Conservation (phyloP, 2,888 invertebrate genomes). For the Terebella lapidaria region DNA sequence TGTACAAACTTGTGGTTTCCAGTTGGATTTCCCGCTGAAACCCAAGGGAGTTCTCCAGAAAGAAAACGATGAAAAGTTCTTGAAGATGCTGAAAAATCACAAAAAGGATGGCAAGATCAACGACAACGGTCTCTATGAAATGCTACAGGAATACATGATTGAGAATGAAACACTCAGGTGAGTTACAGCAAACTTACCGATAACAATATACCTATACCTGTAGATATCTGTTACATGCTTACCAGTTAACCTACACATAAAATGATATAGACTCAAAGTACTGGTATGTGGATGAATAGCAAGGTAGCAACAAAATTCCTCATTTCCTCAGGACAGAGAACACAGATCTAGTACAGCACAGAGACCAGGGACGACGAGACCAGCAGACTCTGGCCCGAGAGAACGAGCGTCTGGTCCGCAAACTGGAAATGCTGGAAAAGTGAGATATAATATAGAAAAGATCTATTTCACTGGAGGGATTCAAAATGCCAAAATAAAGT, state of each 20-base stretch:
- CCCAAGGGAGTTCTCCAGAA: slow-evolving; percentile 44
- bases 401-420: slow-evolving; percentile 80
- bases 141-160: slow-evolving; percentile 76
- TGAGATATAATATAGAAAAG: no score
- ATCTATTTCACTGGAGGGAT: no score
- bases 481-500: no score
- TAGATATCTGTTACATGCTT: no score
- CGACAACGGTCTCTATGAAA: slow-evolving; percentile 67
- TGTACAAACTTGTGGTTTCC: no score
- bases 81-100: slow-evolving; percentile 28
- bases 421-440: slow-evolving; percentile 61
- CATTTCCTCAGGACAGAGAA: slow-evolving; percentile 72
- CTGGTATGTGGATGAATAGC: no score
- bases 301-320: no score
- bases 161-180: slow-evolving; percentile 55
- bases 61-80: slow-evolving; percentile 44
- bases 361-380: slow-evolving; percentile 77
- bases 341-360: slow-evolving; percentile 70
- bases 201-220: no score
- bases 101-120: slow-evolving; percentile 34
- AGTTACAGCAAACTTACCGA: neutral
- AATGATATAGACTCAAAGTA: no score
- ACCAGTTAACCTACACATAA: no score
- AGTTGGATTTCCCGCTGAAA: slow-evolving; percentile 48
- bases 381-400: slow-evolving; percentile 85